Base-by-base conservation (phyloP, 2,113 vertebrate genomes). In the Pandion haliaetus region DNA sequence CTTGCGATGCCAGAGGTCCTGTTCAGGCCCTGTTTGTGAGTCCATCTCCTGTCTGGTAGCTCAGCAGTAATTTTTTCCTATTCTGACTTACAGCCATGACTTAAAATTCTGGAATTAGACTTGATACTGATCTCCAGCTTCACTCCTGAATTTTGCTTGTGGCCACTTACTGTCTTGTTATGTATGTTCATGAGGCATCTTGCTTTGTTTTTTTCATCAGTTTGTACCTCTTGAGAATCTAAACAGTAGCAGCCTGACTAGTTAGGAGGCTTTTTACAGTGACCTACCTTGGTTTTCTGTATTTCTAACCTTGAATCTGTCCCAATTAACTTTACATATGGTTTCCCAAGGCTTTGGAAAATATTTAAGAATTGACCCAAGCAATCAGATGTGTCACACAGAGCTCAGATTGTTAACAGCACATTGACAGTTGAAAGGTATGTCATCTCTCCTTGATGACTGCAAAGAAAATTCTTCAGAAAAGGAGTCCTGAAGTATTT, bases 231-330 rank as follows among this genome's bases (percentile, higher is more conserved):
- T 63, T 0, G 0, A 57, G 20, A 24, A 36, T 59, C 19, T 79
- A 82, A 95, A 81, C 6, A 25, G 31, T 18, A 72, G 19, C 25
- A 88, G 34, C 10, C 36, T 87, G 34, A 54, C 31, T 50, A 71
- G 25, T 52, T 79, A 66, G 10, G 26, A 79, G 89, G 17, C 13
- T 52, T 94, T 92, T 79, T 72, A 61, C 36, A 74, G 24, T 72
- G 34, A 59, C 19, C 5, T 81, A 26, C 34, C 63, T 76, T 69
- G 16, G 6, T 76, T 55, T 84, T 89, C 57, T 88, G 8, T 94
- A 89, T 96, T 98, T 96, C 96, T 96, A 96, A 95, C 57, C 26
- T 88, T 93, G 94, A 96, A 94, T 92, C 80, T 83, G 38, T 96
- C 90, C 85, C 96, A 97, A 45, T 91, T 96, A 97, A 62, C 59